phyloP scores from a whole-genome alignment of 2,113 vertebrate species.

The Beaufortia kweichowensis region DNA sequence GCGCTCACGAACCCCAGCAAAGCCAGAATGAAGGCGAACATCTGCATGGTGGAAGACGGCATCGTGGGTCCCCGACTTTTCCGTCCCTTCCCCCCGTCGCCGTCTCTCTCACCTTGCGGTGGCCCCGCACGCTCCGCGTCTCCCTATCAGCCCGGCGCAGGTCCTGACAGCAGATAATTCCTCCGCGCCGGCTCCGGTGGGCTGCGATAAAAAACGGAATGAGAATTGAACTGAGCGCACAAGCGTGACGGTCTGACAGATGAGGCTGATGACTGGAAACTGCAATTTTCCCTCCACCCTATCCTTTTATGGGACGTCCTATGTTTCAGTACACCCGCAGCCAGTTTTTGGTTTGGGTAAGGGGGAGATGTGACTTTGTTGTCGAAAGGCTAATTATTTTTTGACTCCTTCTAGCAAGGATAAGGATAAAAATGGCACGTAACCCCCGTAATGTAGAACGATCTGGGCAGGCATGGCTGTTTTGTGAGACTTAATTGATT shows the following conservation, averaged over 20 bases:
- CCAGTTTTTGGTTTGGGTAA: slow-evolving; percentile 53
- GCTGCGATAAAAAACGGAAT: slow-evolving; percentile 66
- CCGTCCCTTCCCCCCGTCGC: not conserved
- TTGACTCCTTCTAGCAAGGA: slow-evolving; percentile 42
- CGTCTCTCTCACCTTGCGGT: slow-evolving; percentile 52
- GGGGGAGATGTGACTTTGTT: slow-evolving; percentile 56
- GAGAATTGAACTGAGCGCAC: slow-evolving; percentile 65
- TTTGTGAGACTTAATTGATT: slow-evolving; percentile 50
- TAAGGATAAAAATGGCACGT: slow-evolving; percentile 40
- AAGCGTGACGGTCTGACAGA: slow-evolving; percentile 75
- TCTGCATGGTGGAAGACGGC: slow-evolving; percentile 84
- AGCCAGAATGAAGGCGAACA: slow-evolving; percentile 87
- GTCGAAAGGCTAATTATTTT: slow-evolving; percentile 55
- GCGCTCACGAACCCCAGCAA: slow-evolving; percentile 80
- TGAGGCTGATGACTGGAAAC: slow-evolving; percentile 57
- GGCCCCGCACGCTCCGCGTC: slow-evolving; percentile 38
- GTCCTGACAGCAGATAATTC: slow-evolving; percentile 63
- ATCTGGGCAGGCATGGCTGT: slow-evolving; percentile 21
- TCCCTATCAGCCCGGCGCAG: slow-evolving; percentile 61
- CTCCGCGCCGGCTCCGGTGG: slow-evolving; percentile 63
- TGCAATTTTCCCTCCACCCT: slow-evolving; percentile 31
- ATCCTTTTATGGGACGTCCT: slow-evolving; percentile 45
- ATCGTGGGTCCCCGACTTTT: slow-evolving; percentile 65
- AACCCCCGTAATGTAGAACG: slow-evolving; percentile 22
- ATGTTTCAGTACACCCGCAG: slow-evolving; percentile 35